phyloP scores from a whole-genome alignment of 2,888 invertebrate genomes.

The Leucophora obtusa region DNA sequence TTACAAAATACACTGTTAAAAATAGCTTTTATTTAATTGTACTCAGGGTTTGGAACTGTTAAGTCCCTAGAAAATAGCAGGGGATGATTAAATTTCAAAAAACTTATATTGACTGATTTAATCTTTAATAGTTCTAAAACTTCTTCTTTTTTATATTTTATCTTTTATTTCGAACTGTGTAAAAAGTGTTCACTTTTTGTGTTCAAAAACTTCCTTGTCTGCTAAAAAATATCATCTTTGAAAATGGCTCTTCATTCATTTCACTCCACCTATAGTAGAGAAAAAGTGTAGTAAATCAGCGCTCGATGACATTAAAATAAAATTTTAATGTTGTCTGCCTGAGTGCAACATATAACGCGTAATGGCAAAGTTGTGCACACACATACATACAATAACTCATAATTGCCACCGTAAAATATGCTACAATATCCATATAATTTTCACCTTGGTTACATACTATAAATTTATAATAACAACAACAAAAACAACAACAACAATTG shows the following conservation, averaged over 20 bases:
- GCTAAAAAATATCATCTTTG: conserved; percentile 44
- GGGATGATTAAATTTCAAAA: too few relatives aligned
- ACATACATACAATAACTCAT: conserved; percentile 34
- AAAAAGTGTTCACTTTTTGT: neutral
- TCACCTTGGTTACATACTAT: conserved; percentile 74
- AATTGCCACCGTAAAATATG: conserved; percentile 41
- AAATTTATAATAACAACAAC: conserved; percentile 1
- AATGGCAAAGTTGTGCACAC: conserved; percentile 46
- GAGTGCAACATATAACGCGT: conserved; percentile 58
- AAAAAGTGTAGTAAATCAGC: conserved; percentile 74
- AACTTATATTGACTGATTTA: too few relatives aligned
- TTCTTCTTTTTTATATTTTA: neutral
- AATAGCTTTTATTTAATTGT: neutral
- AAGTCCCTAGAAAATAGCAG: too few relatives aligned
- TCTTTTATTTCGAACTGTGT: conserved; percentile 31
- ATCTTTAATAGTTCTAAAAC: too few relatives aligned
- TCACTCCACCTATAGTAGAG: conserved; percentile 25
- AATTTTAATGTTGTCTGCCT: conserved; percentile 73
- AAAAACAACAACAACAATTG: conserved; percentile 54
- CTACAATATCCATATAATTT: conserved; percentile 67
- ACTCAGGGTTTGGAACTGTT: too few relatives aligned
- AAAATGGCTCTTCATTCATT: conserved; percentile 15
- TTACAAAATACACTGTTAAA: conserved; percentile 29
- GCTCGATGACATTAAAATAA: conserved; percentile 78
- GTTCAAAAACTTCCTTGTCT: conserved; percentile 42